A percentile compares a stretch with the other conserved stretches of the same genome.
Conservation (phyloP, 2,797 vertebrate species). For the Coracias cyanogaster region DNA sequence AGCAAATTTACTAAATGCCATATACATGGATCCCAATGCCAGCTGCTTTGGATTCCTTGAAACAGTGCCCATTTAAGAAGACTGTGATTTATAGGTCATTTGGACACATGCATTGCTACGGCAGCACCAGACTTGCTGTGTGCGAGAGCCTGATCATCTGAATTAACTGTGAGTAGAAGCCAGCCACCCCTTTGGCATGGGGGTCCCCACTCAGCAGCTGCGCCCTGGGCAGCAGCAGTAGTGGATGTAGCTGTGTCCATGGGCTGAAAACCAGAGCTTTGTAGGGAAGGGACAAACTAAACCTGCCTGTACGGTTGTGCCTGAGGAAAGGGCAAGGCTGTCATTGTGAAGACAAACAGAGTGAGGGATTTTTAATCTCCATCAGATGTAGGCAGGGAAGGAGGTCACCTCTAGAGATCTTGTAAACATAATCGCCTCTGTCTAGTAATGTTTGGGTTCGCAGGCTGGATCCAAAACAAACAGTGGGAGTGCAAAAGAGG, state of each 20-base stretch:
- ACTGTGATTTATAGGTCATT: background rate
- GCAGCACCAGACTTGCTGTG: background rate
- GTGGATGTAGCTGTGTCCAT: background rate
- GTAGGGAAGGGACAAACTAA: background rate
- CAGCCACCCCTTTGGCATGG: background rate
- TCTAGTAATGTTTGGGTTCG: conserved; percentile 5
- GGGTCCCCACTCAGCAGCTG: background rate
- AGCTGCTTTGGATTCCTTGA: background rate
- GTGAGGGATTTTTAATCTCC: background rate
- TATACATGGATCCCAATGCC: background rate
- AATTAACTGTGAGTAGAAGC: background rate
- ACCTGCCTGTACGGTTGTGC: background rate
- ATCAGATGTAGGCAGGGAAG: conserved; percentile 9
- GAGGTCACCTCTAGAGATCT: conserved; percentile 1
- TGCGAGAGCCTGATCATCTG: background rate
- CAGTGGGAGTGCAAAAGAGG: background rate
- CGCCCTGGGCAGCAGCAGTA: rapidly evolving
- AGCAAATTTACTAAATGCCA: background rate
- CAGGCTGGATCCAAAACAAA: conserved; percentile 33
- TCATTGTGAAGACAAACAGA: background rate
- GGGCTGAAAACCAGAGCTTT: background rate
- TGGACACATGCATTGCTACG: background rate
- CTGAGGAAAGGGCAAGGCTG: background rate
- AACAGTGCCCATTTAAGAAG: background rate
- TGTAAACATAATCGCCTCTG: conserved; percentile 8